Conservation (phyloP, 2,113 vertebrate genomes). For the Neopipo cinnamomea region DNA sequence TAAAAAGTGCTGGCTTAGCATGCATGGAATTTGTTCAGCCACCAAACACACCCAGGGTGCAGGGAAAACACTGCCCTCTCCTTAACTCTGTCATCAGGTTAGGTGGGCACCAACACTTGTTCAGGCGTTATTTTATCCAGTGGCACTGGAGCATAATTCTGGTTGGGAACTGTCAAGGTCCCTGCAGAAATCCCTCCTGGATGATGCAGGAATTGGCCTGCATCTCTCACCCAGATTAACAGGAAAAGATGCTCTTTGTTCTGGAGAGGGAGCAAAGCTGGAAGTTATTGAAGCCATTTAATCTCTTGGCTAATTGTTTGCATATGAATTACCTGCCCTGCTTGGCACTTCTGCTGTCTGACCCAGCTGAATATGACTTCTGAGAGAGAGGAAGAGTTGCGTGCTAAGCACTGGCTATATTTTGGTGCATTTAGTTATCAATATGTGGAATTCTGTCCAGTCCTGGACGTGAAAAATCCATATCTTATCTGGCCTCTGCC, state of each 20-base stretch:
- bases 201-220: background rate
- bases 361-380: background rate
- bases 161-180: background rate
- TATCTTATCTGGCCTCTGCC: conserved; percentile 66
- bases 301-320: background rate
- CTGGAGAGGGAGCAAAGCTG: background rate
- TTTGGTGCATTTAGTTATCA: conserved; percentile 46
- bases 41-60: background rate
- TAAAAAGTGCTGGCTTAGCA: background rate
- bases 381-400: background rate
- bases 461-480: conserved; percentile 40
- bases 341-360: background rate
- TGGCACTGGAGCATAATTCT: background rate
- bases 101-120: background rate
- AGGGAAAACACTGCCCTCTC: background rate
- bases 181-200: background rate
- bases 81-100: background rate
- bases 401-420: background rate
- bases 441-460: conserved; percentile 54
- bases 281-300: background rate
- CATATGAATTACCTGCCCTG: background rate
- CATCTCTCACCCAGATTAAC: background rate
- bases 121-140: background rate
- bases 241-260: background rate
- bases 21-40: background rate